Conservation (phyloP, 2,888 invertebrate species). For the Heliconius ethilla region DNA sequence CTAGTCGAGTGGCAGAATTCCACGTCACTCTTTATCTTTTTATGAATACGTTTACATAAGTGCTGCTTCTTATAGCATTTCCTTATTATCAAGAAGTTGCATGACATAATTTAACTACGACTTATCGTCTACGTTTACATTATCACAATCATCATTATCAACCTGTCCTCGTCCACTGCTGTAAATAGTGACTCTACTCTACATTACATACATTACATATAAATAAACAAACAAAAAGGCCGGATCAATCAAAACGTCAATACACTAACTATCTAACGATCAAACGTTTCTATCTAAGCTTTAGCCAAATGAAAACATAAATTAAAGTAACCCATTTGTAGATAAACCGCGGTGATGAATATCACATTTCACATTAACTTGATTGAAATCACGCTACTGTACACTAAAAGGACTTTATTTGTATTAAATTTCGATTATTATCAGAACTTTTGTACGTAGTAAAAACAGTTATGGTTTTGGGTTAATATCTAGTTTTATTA, state of each 20-base stretch:
- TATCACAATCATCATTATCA: too few relatives aligned
- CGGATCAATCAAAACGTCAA: neutral
- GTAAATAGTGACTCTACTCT: too few relatives aligned
- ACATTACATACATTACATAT: too few relatives aligned
- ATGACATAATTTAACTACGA: too few relatives aligned
- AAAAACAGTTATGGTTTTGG: neutral
- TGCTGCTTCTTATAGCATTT: too few relatives aligned
- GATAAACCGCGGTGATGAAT: slow-evolving; percentile 22
- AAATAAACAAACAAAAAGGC: neutral
- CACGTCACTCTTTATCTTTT: too few relatives aligned
- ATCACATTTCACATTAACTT: slow-evolving; percentile 22
- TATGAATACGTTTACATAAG: too few relatives aligned
- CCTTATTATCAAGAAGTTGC: too few relatives aligned
- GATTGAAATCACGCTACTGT: slow-evolving; percentile 10
- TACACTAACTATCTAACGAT: slow-evolving; percentile 19
- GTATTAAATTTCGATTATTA: neutral
- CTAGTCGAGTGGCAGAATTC: too few relatives aligned
- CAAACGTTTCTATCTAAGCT: neutral
- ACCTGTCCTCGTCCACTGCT: too few relatives aligned
- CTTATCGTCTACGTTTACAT: too few relatives aligned
- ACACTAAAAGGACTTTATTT: slow-evolving; percentile 5
- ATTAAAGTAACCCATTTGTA: slow-evolving; percentile 16
- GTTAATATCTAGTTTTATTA: too few relatives aligned
- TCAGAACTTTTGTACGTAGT: neutral
- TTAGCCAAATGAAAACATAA: slow-evolving; percentile 4